Percentiles rank a stretch among this genome's conserved stretches.
Evolutionary conservation across 1,140 invertebrate species (phyloP).

Genomic region (Lanistes nyassanus): DNA sequence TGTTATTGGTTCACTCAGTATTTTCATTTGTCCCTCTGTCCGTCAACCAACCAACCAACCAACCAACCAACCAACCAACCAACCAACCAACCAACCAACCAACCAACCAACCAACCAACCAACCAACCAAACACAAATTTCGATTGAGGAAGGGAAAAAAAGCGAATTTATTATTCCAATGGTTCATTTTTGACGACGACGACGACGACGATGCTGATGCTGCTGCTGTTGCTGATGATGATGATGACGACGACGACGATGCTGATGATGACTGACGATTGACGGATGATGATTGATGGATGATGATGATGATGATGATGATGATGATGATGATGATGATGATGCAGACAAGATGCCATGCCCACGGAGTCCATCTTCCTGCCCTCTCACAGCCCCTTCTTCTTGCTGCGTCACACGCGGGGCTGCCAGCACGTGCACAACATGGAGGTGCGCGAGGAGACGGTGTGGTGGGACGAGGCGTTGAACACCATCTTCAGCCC

Average conservation of each 20-base stretch:
- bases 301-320: too few species aligned
- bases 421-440: slow-evolving; percentile 36
- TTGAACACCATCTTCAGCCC: slow-evolving; percentile 9
- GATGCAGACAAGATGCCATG: slow-evolving; percentile 33
- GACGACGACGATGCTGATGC: too few species aligned
- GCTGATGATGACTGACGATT: not conserved
- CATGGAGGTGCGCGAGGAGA: slow-evolving; percentile 34
- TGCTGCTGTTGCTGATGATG: too few species aligned
- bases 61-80: too few species aligned
- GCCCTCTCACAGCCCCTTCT: slow-evolving; percentile 35
- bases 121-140: not conserved
- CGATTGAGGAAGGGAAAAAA: not conserved
- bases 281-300: too few species aligned
- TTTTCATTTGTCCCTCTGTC: too few species aligned
- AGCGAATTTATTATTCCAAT: not conserved
- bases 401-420: slow-evolving; percentile 28
- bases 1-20: too few species aligned
- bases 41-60: too few species aligned
- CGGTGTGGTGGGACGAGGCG: slow-evolving; percentile 36
- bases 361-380: slow-evolving; percentile 24
- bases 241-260: too few species aligned
- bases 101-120: not conserved
- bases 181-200: not conserved
- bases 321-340: too few species aligned
- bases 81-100: too few species aligned